phyloP scores from a whole-genome alignment of 2,797 vertebrate species.

The Chrosomus eos region DNA sequence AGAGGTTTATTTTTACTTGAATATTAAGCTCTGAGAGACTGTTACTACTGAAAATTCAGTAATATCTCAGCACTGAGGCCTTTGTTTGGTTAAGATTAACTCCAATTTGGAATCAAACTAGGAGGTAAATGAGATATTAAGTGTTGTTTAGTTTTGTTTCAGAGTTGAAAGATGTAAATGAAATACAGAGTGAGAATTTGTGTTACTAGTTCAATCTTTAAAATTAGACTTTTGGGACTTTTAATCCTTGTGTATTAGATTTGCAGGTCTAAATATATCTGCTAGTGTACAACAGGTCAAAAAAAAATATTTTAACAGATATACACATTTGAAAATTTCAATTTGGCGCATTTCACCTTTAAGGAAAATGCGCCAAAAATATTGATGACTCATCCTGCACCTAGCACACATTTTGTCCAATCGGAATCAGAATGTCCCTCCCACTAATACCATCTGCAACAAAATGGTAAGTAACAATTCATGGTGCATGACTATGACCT shows the following conservation, averaged over 20 bases:
- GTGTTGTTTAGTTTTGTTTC: not conserved
- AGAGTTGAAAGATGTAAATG: not conserved
- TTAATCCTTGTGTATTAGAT: not conserved
- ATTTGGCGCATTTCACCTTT: too few relatives aligned
- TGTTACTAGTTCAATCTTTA: not conserved
- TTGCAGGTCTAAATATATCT: not conserved
- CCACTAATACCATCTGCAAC: not conserved
- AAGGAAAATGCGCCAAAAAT: not conserved
- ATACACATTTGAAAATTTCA: not conserved
- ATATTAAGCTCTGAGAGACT: slow-evolving; percentile 41
- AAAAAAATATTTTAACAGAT: not conserved
- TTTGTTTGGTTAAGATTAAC: slow-evolving; percentile 36
- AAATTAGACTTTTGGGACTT: not conserved
- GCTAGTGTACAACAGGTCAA: not conserved
- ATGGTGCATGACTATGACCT: not conserved
- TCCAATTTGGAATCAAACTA: slow-evolving; percentile 41
- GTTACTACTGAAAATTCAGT: slow-evolving; percentile 44
- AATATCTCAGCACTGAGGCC: slow-evolving; percentile 29
- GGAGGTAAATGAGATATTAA: not conserved
- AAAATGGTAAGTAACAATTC: not conserved
- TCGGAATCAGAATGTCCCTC: not conserved
- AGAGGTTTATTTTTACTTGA: slow-evolving; percentile 36
- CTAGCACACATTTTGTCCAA: not conserved
- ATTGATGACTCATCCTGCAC: not conserved
- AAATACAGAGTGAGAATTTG: not conserved